Evolutionary conservation across 1,140 invertebrate genomes (phyloP).

Genomic region (Aphelinus certus): DNA sequence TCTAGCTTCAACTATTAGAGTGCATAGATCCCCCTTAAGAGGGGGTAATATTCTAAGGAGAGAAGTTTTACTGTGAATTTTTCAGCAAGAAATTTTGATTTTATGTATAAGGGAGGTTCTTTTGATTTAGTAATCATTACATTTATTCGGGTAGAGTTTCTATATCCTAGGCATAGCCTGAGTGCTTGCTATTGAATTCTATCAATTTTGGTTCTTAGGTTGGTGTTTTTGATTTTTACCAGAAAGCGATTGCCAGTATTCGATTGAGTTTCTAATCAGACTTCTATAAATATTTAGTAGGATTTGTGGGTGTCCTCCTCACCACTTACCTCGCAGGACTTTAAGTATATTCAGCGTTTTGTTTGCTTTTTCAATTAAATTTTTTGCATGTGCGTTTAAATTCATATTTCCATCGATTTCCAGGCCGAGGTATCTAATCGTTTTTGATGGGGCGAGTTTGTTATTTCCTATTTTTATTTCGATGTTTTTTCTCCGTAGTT

Average conservation of each 20-base stretch:
- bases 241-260: slow-evolving; percentile 11
- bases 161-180: slow-evolving; percentile 23
- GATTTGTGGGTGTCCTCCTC: slow-evolving; percentile 38
- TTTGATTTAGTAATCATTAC: slow-evolving; percentile 19
- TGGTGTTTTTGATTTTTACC: neutral
- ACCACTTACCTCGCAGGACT: slow-evolving; percentile 28
- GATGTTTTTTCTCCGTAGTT: too few relatives aligned
- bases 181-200: slow-evolving; percentile 23
- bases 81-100: slow-evolving; percentile 1
- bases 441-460: neutral
- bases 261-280: slow-evolving; percentile 33
- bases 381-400: slow-evolving; percentile 32
- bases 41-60: too few relatives aligned
- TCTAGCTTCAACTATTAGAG: too few relatives aligned
- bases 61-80: slow-evolving; percentile 13
- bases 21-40: too few relatives aligned
- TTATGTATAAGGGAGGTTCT: slow-evolving; percentile 4
- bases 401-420: slow-evolving; percentile 32
- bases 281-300: slow-evolving; percentile 36
- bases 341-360: slow-evolving; percentile 33
- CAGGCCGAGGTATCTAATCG: slow-evolving; percentile 34
- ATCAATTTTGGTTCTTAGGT: slow-evolving; percentile 14
- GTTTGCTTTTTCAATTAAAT: slow-evolving; percentile 13
- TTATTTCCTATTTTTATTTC: neutral
- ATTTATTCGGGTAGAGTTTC: slow-evolving; percentile 27